Evolutionary conservation across 1,140 invertebrate genomes (phyloP).

Genomic region (Phortica variegata): DNA sequence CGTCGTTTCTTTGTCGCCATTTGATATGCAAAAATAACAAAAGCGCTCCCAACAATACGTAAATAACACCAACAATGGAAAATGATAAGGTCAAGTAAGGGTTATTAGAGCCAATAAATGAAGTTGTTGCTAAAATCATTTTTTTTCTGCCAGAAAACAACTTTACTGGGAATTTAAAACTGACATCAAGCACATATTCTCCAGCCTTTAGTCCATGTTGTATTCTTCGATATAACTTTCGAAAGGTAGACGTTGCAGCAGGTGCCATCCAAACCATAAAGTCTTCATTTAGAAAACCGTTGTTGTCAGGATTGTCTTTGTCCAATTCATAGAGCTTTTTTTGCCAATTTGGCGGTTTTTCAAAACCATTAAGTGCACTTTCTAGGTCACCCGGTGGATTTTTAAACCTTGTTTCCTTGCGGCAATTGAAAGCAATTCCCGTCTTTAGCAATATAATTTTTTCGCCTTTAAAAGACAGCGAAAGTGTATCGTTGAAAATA

Average conservation of each 20-base stretch:
- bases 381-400: constrained; percentile 66
- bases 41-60: constrained; percentile 90
- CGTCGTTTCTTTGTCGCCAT: no score
- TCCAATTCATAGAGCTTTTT: constrained; percentile 78
- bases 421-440: constrained; percentile 90
- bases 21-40: constrained; percentile 84
- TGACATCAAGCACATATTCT: constrained; percentile 71
- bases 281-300: constrained; percentile 92
- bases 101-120: no score
- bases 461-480: constrained; percentile 44
- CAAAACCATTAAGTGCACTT: constrained; percentile 62
- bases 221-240: constrained; percentile 87
- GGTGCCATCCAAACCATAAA: constrained; percentile 98
- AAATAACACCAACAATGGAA: no score
- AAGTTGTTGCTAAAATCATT: constrained; percentile 95
- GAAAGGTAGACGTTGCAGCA: constrained; percentile 88
- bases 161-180: constrained; percentile 84
- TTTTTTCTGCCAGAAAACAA: constrained; percentile 87
- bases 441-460: constrained; percentile 69
- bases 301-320: constrained; percentile 68
- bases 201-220: constrained; percentile 75
- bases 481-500: constrained; percentile 73
- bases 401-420: constrained; percentile 91
- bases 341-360: constrained; percentile 78
- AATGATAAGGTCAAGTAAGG: no score